Base-by-base conservation (phyloP, 2,113 vertebrate genomes). In the Etia nguti region DNA sequence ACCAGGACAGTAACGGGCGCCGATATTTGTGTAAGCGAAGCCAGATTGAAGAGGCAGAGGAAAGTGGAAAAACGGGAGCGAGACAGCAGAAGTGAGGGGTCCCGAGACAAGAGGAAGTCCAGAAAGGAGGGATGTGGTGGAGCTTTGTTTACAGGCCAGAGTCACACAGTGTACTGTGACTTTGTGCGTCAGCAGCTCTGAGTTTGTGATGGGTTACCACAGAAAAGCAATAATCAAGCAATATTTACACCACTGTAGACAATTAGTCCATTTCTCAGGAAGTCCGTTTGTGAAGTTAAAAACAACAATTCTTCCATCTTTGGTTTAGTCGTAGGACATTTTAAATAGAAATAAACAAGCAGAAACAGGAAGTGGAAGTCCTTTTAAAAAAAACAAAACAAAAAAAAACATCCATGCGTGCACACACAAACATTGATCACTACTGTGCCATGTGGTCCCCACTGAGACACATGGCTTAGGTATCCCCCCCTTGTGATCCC, bases 121-220 rank as follows among this genome's bases (percentile, higher is more conserved):
- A 75, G 52, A 79, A 54, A 86, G 88, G 88, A 91, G 91, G 91
- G 91, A 95, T 94, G 94, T 93, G 94, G 94, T 91, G 43, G 59
- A 57, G 22, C 38, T 83, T 50, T 94, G 93, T 94, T 95, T 95
- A 92, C 85, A 84, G 70, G 89, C 73, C 43, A 43, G n/a, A 9
- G 62, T 80, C 56, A 81, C 81, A 85, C 80, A 82, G 79, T 22
- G 18, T 36, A 79, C 80, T 86, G 82, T 88, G 88, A 89, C 84
- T 91, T 88, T 87, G 85, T 88, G 81, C 6, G 59, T 92, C 91
- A 86, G 85, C 92, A 82, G 52, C 73, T 82, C 29, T 15, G 55
- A 80, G 80, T 91, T 87, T 90, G 59, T 80, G 62, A 87, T 83
- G 86, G 50, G 73, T 70, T 57, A 91, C 84, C 81, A 29, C 86